A percentile compares a stretch with the other conserved stretches of the same genome.
Conservation (phyloP, 1,140 invertebrate species). For the Drosophila orena region DNA sequence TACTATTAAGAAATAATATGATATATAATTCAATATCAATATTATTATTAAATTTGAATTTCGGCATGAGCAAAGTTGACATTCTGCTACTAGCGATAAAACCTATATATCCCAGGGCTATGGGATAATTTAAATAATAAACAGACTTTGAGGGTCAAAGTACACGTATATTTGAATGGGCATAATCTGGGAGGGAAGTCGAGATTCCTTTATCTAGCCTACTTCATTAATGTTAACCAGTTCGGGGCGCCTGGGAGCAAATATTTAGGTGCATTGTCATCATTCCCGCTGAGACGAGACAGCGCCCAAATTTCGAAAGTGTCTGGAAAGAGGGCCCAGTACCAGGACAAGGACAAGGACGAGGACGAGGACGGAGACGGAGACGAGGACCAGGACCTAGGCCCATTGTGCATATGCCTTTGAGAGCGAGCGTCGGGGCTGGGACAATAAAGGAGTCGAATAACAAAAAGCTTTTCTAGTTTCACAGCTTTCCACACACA, state of each 20-base stretch:
- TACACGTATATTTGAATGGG: neutral
- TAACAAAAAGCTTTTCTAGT: slow-evolving; percentile 77
- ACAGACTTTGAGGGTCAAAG: neutral
- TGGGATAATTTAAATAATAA: neutral
- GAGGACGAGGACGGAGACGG: neutral
- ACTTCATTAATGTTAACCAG: slow-evolving; percentile 8
- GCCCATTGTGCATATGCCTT: slow-evolving; percentile 31
- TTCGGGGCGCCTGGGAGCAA: slow-evolving; percentile 10
- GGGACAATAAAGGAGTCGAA: slow-evolving; percentile 51
- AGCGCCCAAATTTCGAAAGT: slow-evolving; percentile 22
- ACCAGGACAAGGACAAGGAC: neutral
- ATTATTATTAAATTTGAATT: too few relatives aligned
- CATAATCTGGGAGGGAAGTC: neutral
- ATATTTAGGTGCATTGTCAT: slow-evolving; percentile 4
- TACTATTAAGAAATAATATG: too few relatives aligned
- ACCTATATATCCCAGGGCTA: too few relatives aligned
- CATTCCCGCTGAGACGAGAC: slow-evolving; percentile 14
- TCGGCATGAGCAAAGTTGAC: too few relatives aligned
- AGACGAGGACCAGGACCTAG: neutral
- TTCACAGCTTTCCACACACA: slow-evolving; percentile 42
- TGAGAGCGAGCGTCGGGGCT: slow-evolving; percentile 14
- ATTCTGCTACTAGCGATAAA: too few relatives aligned
- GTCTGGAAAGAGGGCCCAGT: slow-evolving; percentile 7
- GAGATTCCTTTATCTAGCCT: neutral
- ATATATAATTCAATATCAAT: too few relatives aligned